Evolutionary conservation across 1,140 invertebrate species (phyloP), one percentile per base, ranked within the genome.

Genomic region (Drosophila eugracilis): DNA sequence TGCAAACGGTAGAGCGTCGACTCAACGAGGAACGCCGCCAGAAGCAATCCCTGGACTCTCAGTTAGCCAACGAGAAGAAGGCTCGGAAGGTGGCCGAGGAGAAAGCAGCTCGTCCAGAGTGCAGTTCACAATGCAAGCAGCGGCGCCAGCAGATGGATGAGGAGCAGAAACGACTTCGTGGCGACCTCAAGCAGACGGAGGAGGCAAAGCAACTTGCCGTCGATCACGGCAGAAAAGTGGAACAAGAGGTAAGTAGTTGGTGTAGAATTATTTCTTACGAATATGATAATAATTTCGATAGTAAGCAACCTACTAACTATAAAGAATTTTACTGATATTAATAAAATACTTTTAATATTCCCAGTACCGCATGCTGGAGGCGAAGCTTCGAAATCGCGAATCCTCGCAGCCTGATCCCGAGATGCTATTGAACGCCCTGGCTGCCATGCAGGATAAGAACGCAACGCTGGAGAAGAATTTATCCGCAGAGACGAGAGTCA

Each of bases 401-500:
- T 95, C 97, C 55, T 94, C 93, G 81, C 95, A 96, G 75, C 94
- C 96, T 62, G 96, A 97, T 77, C 94, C 95, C 21, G 96, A 97
- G 79, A 94, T 96, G 77, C 92, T 98, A 62, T 94, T 97, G 92
- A 94, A 94, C 41, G 96, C 96, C n/a, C 91, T 98, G 37, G 94
- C 94, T 63, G 94, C 94, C 26, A 94, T 98, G 92, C 96, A 97
- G 92, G 96, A 98, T 66, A 97, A 97, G 92, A 98, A 96, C 91
- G 91, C 94, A 77, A 96, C 97, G 91, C 93, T 98, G 57, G 97
- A 99, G 92, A 97, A 96, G 83, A 97, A 96, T 91, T 94, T 99
- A 48, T 98, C 96, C 73, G 97, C 97, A 21, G 98, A 99, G 93
- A 99, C 97, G 42, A 94, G 97, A 63, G 96, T 99, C 92, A 99